Evolutionary conservation across 2,797 vertebrate species (phyloP).

Genomic region (Sebastes cheni): DNA sequence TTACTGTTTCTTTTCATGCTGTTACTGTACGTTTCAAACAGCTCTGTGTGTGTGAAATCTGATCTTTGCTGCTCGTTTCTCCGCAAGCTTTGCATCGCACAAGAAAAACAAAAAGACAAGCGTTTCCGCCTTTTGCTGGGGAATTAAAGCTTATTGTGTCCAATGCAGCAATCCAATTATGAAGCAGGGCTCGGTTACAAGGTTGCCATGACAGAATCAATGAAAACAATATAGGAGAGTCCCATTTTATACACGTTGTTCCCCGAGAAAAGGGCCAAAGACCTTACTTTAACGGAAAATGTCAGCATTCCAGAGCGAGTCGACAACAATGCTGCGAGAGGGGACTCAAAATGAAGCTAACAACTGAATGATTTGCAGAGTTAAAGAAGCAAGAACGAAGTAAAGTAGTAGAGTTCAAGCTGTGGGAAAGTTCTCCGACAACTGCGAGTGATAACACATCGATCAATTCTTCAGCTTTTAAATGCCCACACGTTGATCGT

Average conservation of each 20-base stretch:
- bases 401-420: not conserved
- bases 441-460: not conserved
- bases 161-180: slow-evolving; percentile 75
- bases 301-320: slow-evolving; percentile 53
- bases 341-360: slow-evolving; percentile 21
- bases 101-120: not conserved
- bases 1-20: not conserved
- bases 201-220: slow-evolving; percentile 80
- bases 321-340: not conserved
- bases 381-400: not conserved
- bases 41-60: slow-evolving; percentile 16
- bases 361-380: slow-evolving; percentile 19
- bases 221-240: slow-evolving; percentile 78
- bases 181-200: slow-evolving; percentile 73
- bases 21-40: not conserved
- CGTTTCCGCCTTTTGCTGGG: slow-evolving; percentile 28
- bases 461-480: not conserved
- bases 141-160: slow-evolving; percentile 55
- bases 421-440: not conserved
- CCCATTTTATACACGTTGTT: slow-evolving; percentile 67
- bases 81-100: slow-evolving; percentile 19
- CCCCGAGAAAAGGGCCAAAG: slow-evolving; percentile 32
- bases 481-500: slow-evolving; percentile 14
- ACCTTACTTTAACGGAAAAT: slow-evolving; percentile 47
- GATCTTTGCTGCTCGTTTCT: slow-evolving; percentile 19